Base-by-base conservation (phyloP, 2,888 invertebrate species). In the Palloptera scutellata region DNA sequence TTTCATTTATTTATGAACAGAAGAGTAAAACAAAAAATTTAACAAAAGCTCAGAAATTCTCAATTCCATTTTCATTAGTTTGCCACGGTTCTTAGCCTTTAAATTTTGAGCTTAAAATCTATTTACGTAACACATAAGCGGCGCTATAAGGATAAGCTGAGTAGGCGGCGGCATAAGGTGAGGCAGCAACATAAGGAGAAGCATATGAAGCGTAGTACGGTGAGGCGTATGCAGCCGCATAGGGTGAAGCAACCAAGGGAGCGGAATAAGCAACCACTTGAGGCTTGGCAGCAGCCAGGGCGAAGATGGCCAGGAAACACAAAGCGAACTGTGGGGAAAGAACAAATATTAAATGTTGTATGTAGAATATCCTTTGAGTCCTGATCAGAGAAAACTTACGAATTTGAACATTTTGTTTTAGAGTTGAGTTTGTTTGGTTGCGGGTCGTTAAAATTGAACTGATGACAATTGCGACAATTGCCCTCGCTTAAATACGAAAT, bases 151-250 rank as follows among this genome's bases (percentile, higher is more conserved):
- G 69, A 59, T 70, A 72, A 4, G 75, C 67, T 55, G 74, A 69
- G 51, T 72, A 71, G 11, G 75, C 76, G 13, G 78, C 63, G 6
- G 72, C 60, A 58, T 71, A 71, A 12, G 74, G 69, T n/a, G 68
- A 53, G 9, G 72, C 59, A 68, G 73, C 53, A 19, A 53, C 53
- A 53, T 55, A 73, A 61, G 75, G 73, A 30, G 74, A 64, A 17
- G 75, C 72, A 54, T 75, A 72, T 11, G 81, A 71, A 66, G 79
- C 69, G 20, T 70, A 53, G 19, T 75, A 75, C 1, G 73, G 78
- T 60, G 72, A 69, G 20, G 65, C 48, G 13, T 70, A 70, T 20
- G 67, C 72, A 13, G 72, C 65, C 1, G 70, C 68, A 40, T 73
- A 75, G n/a, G 72, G 68, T 15, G 66, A 52, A 59, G 66, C 70